phyloP scores from a whole-genome alignment of 1,140 invertebrate genomes.

The Drosophila paulistorum region DNA sequence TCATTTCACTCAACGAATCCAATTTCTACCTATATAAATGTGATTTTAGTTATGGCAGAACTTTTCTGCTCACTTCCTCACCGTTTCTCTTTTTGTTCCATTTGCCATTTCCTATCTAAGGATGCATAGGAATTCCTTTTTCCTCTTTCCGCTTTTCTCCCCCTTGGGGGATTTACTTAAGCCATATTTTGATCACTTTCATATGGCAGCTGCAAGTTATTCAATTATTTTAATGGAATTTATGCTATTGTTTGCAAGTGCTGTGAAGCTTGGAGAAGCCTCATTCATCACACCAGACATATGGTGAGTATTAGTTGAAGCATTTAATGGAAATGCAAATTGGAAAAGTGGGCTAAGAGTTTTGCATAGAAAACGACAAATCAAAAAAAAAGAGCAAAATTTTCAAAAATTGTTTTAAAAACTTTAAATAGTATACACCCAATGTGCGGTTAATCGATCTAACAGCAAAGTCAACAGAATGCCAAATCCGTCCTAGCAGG shows the following conservation, averaged over 20 bases:
- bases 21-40: slow-evolving; percentile 60
- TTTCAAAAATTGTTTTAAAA: neutral
- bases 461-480: slow-evolving; percentile 67
- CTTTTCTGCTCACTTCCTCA: slow-evolving; percentile 26
- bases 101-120: neutral
- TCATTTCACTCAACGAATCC: slow-evolving; percentile 16
- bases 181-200: slow-evolving; percentile 61
- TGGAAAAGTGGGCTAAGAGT: slow-evolving; percentile 31
- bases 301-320: slow-evolving; percentile 48
- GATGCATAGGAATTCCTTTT: neutral
- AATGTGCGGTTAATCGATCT: slow-evolving; percentile 70
- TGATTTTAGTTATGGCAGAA: slow-evolving; percentile 58
- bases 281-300: neutral
- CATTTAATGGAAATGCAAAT: slow-evolving; percentile 62
- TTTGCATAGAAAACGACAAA: neutral
- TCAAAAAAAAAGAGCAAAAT: neutral
- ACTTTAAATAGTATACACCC: slow-evolving; percentile 24
- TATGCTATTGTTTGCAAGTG: slow-evolving; percentile 45
- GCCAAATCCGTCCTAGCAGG: slow-evolving; percentile 25
- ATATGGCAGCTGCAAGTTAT: slow-evolving; percentile 67
- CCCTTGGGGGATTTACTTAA: slow-evolving; percentile 61
- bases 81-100: neutral
- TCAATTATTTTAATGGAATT: slow-evolving; percentile 78
- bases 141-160: neutral
- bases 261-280: slow-evolving; percentile 13